Evolutionary conservation across 2,797 vertebrate genomes (phyloP).

Genomic region (Ficedula albicollis): DNA sequence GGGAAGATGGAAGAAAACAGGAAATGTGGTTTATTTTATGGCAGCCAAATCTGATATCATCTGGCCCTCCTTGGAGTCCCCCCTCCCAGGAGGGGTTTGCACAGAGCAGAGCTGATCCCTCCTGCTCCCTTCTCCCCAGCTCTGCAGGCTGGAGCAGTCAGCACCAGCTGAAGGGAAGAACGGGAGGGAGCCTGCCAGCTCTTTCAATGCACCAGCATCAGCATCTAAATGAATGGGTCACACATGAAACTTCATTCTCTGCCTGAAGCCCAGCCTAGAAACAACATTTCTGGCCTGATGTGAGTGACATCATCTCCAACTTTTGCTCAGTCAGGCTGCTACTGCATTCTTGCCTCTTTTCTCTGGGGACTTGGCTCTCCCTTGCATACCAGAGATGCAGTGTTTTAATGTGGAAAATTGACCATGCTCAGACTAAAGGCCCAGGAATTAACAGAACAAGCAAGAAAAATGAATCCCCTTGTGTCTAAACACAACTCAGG

Average conservation of each 20-base stretch:
- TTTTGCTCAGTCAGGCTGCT: neutral
- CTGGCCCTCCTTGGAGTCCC: neutral
- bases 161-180: neutral
- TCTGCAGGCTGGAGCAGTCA: neutral
- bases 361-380: neutral
- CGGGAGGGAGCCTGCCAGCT: neutral
- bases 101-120: neutral
- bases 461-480: neutral
- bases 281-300: neutral
- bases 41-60: neutral
- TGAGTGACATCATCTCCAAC: neutral
- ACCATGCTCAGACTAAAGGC: neutral
- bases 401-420: neutral
- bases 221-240: neutral
- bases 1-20: neutral
- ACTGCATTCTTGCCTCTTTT: neutral
- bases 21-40: neutral
- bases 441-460: neutral
- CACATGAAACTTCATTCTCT: neutral
- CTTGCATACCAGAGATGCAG: fast-evolving
- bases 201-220: neutral
- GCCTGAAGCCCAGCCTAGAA: neutral
- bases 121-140: neutral
- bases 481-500: neutral
- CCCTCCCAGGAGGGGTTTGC: neutral